Evolutionary conservation across 2,797 vertebrate genomes (phyloP), one percentile per base, ranked within the genome.

Genomic region (Fringilla coelebs): DNA sequence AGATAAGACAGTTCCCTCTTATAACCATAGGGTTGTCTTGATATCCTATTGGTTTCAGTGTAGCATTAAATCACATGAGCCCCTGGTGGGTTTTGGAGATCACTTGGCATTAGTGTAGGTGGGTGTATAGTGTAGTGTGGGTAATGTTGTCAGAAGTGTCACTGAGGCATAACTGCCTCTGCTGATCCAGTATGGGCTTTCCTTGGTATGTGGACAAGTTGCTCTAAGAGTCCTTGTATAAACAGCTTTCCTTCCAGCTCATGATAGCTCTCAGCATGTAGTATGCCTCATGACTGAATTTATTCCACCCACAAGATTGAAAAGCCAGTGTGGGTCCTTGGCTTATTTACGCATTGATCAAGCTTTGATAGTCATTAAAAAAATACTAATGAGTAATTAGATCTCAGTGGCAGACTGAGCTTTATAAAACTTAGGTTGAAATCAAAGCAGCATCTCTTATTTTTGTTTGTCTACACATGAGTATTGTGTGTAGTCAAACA

Each of bases 281-380:
- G 28, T 89, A 72, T 89, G 66, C 62, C 66, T 95, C 46, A 10
- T 85, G 89, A 89, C 85, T 94, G n/a, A 46, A 89, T 92, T 88
- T 94, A 82, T 96, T 94, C 85, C 90, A 84, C 63, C 76, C 66
- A 78, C 89, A 88, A 84, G 79, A 84, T 2, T 68, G 79, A 93
- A 93, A 93, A 96, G 12, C 48, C 63, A 68, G 43, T 57, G 25
- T 52, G 65, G 24, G 16, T 85, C 85, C 70, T 94, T 34, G 7
- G 38, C 55, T 92, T 88, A 38, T 70, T 93, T 73, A 52, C 36
- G 45, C 29, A 70, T 58, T 90, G 93, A 51, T 85, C 62, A 89
- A 93, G 54, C 81, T 61, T 82, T 90, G 65, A 65, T 65, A 77
- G 19, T 84, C 62, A 61, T 88, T 92, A 76, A 73, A 78, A 94